Evolutionary conservation across 2,113 vertebrate genomes (phyloP).

Genomic region (Nannospalax galili): DNA sequence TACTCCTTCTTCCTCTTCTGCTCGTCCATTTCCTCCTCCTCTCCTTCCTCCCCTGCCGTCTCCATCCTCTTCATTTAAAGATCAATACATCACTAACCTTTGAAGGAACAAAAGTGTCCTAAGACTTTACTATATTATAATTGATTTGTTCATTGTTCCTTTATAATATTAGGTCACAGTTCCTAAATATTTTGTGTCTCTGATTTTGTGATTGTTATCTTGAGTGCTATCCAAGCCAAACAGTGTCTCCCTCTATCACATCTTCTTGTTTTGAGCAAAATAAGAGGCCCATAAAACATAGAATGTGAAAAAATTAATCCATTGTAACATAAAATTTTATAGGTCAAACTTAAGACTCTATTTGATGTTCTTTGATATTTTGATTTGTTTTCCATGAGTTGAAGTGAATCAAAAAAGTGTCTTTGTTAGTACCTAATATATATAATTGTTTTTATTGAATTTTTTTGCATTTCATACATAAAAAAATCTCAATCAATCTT

Average conservation of each 20-base stretch:
- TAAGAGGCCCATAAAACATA: not conserved
- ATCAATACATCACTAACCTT: not conserved
- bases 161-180: not conserved
- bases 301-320: not conserved
- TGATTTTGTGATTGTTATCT: not conserved
- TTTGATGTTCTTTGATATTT: slow-evolving; percentile 13
- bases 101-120: slow-evolving; percentile 10
- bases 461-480: too few species aligned
- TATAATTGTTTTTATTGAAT: too few species aligned
- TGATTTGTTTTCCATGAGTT: not conserved
- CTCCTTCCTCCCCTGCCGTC: not conserved
- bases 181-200: not conserved
- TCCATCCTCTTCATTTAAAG: not conserved
- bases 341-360: slow-evolving; percentile 3
- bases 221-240: not conserved
- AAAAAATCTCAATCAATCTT: too few species aligned
- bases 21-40: not conserved
- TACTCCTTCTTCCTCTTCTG: not conserved
- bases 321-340: not conserved
- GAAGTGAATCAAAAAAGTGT: not conserved
- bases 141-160: not conserved
- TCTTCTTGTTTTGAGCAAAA: not conserved
- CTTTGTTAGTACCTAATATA: not conserved
- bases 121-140: not conserved
- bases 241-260: not conserved